phyloP scores from a whole-genome alignment of 1,140 invertebrate genomes.

The Drosophila melanica region DNA sequence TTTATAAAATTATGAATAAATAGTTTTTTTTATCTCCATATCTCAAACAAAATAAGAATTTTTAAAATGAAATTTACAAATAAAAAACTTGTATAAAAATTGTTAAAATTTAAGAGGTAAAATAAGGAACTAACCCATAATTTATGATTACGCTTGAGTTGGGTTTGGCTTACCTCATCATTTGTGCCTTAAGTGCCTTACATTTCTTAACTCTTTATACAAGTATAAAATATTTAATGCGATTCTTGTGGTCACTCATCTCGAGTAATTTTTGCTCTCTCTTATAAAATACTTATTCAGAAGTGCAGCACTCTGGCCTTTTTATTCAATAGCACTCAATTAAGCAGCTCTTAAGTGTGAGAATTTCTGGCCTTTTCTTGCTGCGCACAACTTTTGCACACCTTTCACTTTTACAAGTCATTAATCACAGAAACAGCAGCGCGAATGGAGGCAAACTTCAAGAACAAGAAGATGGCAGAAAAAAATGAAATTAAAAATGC shows the following conservation, averaged over 20 bases:
- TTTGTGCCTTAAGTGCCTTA: no score
- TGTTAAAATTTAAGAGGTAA: no score
- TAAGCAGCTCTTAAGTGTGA: conserved; percentile 37
- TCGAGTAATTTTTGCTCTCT: not conserved
- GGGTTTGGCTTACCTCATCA: no score
- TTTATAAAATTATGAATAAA: no score
- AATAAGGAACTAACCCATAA: not conserved
- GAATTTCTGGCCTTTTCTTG: conserved; percentile 12
- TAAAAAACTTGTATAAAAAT: no score
- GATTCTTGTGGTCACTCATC: not conserved
- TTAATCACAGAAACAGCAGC: conserved; percentile 59
- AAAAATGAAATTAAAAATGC: conserved; percentile 50
- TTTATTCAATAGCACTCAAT: conserved; percentile 58
- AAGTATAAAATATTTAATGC: not conserved
- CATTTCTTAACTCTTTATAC: no score
- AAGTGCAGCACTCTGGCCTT: conserved; percentile 1
- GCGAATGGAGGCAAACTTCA: conserved; percentile 15
- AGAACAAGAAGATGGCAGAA: conserved; percentile 32
- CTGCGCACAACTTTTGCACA: conserved; percentile 46
- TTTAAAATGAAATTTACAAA: no score
- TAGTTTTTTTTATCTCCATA: no score
- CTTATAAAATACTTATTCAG: not conserved
- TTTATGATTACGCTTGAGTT: not conserved
- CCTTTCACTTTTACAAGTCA: conserved; percentile 73
- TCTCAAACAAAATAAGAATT: no score